Evolutionary conservation across 2,888 invertebrate species (phyloP), one percentile per base, ranked within the genome.

Genomic region (Pelosia muscerda): DNA sequence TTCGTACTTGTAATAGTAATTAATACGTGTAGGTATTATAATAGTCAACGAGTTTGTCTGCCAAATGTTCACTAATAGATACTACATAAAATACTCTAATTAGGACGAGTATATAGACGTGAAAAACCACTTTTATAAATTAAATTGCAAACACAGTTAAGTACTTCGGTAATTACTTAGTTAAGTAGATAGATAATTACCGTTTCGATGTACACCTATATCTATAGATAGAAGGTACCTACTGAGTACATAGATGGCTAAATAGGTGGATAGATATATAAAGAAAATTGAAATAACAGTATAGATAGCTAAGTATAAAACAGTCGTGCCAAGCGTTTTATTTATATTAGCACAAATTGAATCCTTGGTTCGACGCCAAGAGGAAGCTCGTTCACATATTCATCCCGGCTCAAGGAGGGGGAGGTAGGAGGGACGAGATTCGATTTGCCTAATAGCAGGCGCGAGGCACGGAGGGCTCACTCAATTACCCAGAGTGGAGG

Each of bases 361-460:
- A 94, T 92, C 92, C 89, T 91, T 92, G 93, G 90, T 92, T 82
- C 87, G 65, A 82, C 83, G 93, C 93, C 92, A 93, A 92, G 85
- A 87, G 84, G 85, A 86, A 86, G 78, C 85, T 84, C 84, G 84
- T 82, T 84, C 88, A 86, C 84, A 91, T 90, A 90, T 88, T 84
- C 86, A 84, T 85, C 82, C 80, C 69, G 69, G 69, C 71, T 59
- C 64, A 66, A 64, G 77, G 63, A 68, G 78, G 79, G 77, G 74
- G 80, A 73, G 81, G 79, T 76, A 81, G 54, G 86, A 81, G 87
- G 86, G 87, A 77, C 78, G 77, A 91, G 91, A 94, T 95, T 95
- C 94, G 94, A 94, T 95, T 95, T 95, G 94, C 94, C 94, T 95
- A 95, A 95, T 94, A 94, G 93, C 88, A 85, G 88, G 86, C 86